Evolutionary conservation across 2,113 vertebrate species (phyloP).

Genomic region (Notechis scutatus): DNA sequence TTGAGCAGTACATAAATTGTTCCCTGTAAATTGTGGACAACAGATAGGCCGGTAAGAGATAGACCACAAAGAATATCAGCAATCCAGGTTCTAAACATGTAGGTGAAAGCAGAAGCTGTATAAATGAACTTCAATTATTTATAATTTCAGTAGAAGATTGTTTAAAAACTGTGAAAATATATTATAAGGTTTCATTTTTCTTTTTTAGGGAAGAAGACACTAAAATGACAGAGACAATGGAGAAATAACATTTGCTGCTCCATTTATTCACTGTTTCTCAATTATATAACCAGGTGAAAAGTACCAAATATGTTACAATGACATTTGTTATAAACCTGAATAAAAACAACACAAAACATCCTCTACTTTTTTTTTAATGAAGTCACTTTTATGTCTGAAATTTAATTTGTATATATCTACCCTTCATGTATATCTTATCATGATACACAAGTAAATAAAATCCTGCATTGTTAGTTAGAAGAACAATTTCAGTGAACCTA

Average conservation of each 20-base stretch:
- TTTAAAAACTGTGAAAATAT: background rate
- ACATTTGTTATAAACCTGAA: conserved; percentile 8
- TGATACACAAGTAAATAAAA: background rate
- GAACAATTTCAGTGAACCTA: background rate
- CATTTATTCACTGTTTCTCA: conserved; percentile 3
- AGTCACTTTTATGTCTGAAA: background rate
- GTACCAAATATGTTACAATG: background rate
- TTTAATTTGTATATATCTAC: background rate
- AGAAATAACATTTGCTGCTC: background rate
- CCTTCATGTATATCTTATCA: background rate
- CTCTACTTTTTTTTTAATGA: background rate
- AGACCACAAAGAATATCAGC: background rate
- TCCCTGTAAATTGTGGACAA: background rate
- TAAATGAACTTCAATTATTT: conserved; percentile 13
- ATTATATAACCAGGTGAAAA: background rate
- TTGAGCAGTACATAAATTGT: background rate
- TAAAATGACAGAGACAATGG: background rate
- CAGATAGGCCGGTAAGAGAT: background rate
- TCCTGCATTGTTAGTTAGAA: background rate
- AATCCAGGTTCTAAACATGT: background rate
- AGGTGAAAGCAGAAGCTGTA: background rate
- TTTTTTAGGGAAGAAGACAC: background rate
- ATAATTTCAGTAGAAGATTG: background rate
- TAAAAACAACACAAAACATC: background rate
- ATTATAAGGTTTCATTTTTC: background rate